These are phyloP conservation scores for Macrocentrus cingulum DNA, from an alignment of 1,140 invertebrate species.

Conservation along the genomic window DNA sequence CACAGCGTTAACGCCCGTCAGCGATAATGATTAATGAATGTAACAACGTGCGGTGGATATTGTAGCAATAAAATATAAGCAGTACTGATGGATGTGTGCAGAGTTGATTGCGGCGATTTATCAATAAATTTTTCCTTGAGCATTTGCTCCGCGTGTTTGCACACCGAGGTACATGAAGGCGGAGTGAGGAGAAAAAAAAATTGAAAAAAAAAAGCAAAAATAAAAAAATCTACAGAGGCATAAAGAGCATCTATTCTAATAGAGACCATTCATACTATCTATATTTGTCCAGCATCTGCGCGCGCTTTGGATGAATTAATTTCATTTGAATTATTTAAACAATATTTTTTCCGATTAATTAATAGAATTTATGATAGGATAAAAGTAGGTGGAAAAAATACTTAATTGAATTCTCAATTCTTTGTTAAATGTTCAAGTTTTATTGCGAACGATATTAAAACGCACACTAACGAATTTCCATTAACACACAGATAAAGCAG, in stretches of 20 bases:
- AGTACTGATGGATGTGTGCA: constrained; percentile 19
- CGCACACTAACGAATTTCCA: constrained; percentile 35
- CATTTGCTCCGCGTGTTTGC: not conserved
- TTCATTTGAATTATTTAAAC: too few species aligned
- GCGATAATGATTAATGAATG: constrained; percentile 16
- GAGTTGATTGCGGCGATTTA: constrained; percentile 21
- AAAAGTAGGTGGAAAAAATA: too few species aligned
- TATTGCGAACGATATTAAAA: constrained; percentile 38
- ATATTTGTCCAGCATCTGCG: not conserved
- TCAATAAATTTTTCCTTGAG: constrained; percentile 11
- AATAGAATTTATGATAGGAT: too few species aligned
- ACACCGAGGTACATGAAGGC: not conserved
- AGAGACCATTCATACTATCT: not conserved
- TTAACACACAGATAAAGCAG: constrained; percentile 32
- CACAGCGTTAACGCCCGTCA: constrained; percentile 8
- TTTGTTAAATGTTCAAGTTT: constrained; percentile 32
- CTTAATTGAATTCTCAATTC: too few species aligned
- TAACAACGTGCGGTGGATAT: constrained; percentile 15
- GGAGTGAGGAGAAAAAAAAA: not conserved
- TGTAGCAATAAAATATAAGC: constrained; percentile 17
- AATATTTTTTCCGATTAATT: too few species aligned
- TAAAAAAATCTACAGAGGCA: too few species aligned
- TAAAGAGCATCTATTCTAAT: not conserved
- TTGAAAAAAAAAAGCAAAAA: not conserved
- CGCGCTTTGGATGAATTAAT: too few species aligned